Percentiles rank a stretch among this genome's conserved stretches.
These are phyloP conservation scores for Lepeophtheirus salmonis DNA, from an alignment of 1,140 invertebrate genomes.

Conservation along the genomic window DNA sequence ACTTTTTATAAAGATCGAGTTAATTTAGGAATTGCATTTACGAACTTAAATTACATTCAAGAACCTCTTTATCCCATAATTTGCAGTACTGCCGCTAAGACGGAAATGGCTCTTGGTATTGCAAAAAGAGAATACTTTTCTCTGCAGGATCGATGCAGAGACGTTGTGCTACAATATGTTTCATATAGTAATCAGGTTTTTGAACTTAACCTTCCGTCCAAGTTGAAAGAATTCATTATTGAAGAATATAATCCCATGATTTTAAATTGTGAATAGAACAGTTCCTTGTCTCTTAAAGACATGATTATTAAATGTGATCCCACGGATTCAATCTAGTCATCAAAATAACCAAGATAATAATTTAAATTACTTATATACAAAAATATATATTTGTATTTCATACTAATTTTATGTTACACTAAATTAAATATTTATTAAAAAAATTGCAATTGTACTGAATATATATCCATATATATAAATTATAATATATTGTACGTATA, in stretches of 20 bases:
- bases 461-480: no score
- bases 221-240: conserved; percentile 11
- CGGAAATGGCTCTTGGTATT: conserved; percentile 41
- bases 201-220: conserved; percentile 1
- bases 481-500: no score
- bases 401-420: no score
- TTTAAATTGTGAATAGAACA: no score
- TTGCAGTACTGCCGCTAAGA: conserved; percentile 51
- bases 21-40: conserved; percentile 39
- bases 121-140: conserved; percentile 40
- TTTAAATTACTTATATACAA: no score
- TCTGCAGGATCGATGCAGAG: conserved; percentile 37
- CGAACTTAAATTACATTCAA: conserved; percentile 27
- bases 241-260: conserved; percentile 5
- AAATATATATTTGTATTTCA: no score
- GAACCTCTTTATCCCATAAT: conserved; percentile 47
- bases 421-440: no score
- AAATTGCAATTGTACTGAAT: no score
- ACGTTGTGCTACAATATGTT: conserved; percentile 7
- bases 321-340: no score
- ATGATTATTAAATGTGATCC: no score
- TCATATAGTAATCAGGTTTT: conserved; percentile 4
- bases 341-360: no score
- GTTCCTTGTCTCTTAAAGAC: no score
- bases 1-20: conserved; percentile 49